phyloP scores from a whole-genome alignment of 2,888 invertebrate species.

The Balanococcus diminutus region DNA sequence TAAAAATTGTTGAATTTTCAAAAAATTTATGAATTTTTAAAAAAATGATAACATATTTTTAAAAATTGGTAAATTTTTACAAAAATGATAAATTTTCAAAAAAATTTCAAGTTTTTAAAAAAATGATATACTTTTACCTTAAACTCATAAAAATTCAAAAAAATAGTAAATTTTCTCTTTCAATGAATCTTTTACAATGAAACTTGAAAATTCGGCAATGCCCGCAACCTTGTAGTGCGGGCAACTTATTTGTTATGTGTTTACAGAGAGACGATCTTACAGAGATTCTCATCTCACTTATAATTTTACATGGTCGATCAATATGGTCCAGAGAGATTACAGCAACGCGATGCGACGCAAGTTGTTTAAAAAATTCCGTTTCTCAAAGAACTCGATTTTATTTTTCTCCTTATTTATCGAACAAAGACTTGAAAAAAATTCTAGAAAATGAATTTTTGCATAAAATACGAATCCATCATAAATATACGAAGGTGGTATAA shows the following conservation, averaged over 20 bases:
- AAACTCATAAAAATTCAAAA: no score
- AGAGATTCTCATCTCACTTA: neutral
- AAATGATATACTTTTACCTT: no score
- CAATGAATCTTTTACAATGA: no score
- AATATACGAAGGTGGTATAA: neutral
- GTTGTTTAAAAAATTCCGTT: neutral
- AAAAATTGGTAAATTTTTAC: no score
- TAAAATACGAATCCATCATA: neutral
- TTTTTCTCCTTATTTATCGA: neutral
- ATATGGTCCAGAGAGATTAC: neutral
- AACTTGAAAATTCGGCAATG: no score
- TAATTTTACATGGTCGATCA: conserved; percentile 12
- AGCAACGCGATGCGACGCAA: neutral
- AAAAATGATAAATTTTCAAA: no score
- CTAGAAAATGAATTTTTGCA: neutral
- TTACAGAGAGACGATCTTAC: neutral
- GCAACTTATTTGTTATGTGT: neutral
- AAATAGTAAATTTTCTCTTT: no score
- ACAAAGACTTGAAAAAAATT: neutral
- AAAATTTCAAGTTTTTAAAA: no score
- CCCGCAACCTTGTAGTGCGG: no score
- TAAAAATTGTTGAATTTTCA: no score
- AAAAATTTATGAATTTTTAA: no score
- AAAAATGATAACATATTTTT: no score
- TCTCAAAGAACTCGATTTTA: neutral